A percentile compares a stretch with the other conserved stretches of the same genome.
phyloP scores from a whole-genome alignment of 2,888 invertebrate species.

The Myopa testacea region DNA sequence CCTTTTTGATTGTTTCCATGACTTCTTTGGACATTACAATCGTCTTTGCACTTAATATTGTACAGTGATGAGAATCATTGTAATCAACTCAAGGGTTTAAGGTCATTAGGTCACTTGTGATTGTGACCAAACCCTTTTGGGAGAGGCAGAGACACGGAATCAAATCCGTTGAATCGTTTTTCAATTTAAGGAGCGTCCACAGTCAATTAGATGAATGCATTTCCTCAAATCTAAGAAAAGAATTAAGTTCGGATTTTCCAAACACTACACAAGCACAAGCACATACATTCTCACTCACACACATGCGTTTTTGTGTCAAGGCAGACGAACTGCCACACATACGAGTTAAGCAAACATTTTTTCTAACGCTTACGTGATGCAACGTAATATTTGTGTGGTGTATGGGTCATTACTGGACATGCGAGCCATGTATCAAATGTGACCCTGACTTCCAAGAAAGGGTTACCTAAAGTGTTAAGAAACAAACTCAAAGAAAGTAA shows the following conservation, averaged over 20 bases:
- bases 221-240: background rate
- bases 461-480: background rate
- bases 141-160: background rate
- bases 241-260: conserved; percentile 2
- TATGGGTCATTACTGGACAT: conserved; percentile 49
- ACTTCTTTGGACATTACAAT: no score
- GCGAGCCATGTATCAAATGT: conserved; percentile 58
- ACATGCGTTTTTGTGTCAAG: conserved; percentile 24
- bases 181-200: conserved; percentile 14
- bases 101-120: no score
- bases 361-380: conserved; percentile 21
- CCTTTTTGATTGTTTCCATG: no score
- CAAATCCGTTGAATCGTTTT: background rate
- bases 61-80: no score
- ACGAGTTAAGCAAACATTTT: background rate
- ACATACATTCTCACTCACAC: background rate
- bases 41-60: no score
- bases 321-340: background rate
- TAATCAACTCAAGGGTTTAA: no score
- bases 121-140: background rate
- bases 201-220: conserved; percentile 1
- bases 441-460: conserved; percentile 49
- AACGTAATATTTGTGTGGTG: background rate
- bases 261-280: background rate
- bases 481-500: background rate